Evolutionary conservation across 2,113 vertebrate genomes (phyloP).

Genomic region (Galemys pyrenaicus): DNA sequence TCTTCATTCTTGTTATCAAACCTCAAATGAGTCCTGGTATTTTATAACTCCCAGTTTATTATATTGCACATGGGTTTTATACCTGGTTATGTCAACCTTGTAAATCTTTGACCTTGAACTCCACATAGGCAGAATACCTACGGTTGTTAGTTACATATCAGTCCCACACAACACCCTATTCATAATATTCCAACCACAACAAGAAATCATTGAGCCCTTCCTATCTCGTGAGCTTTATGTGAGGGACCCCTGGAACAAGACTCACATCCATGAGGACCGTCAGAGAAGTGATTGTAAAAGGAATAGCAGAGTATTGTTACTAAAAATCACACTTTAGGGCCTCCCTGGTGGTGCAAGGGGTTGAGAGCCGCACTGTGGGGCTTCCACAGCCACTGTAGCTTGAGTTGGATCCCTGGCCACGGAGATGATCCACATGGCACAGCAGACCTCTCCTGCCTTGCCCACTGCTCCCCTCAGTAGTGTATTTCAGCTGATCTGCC

Average conservation of each 20-base stretch:
- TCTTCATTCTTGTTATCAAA: not conserved
- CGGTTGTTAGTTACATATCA: not conserved
- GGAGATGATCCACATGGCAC: too few species aligned
- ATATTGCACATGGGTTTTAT: not conserved
- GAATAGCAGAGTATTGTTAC: not conserved
- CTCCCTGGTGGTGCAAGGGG: too few species aligned
- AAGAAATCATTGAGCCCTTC: not conserved
- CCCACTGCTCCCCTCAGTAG: too few species aligned
- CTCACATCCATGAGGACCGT: not conserved
- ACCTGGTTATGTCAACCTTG: not conserved
- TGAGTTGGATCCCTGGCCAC: too few species aligned
- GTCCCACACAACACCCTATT: not conserved
- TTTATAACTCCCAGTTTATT: not conserved
- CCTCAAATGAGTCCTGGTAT: not conserved
- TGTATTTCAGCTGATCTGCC: too few species aligned
- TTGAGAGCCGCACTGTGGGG: too few species aligned
- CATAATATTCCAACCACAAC: not conserved
- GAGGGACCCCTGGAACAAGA: not conserved
- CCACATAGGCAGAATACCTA: not conserved
- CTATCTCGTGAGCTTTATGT: not conserved
- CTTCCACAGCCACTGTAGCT: too few species aligned
- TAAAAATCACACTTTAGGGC: slow-evolving; percentile 6
- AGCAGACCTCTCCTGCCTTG: too few species aligned
- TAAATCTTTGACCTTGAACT: slow-evolving; percentile 7
- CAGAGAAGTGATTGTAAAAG: not conserved